phyloP scores from a whole-genome alignment of 2,888 invertebrate genomes.

The Clusia tigrina region DNA sequence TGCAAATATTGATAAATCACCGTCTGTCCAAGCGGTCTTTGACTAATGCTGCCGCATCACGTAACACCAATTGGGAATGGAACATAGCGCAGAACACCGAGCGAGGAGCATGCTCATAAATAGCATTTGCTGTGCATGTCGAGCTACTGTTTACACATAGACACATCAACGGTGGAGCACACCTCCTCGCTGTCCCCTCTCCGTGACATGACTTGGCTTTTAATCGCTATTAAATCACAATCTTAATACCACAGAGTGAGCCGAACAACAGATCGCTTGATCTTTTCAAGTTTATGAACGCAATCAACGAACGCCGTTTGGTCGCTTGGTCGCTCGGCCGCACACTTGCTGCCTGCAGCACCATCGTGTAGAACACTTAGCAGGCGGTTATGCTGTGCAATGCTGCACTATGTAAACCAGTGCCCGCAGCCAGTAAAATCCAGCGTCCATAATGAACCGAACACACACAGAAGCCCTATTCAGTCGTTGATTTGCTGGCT shows the following conservation, averaged over 20 bases:
- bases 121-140: slow-evolving; percentile 10
- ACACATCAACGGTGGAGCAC: not conserved
- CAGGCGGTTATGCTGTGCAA: too few relatives aligned
- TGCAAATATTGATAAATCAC: slow-evolving; percentile 15
- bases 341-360: not conserved
- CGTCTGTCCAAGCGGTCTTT: not conserved
- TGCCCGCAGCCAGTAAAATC: too few relatives aligned
- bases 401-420: too few relatives aligned
- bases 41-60: slow-evolving; percentile 14
- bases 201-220: too few relatives aligned
- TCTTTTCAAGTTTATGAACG: slow-evolving; percentile 15
- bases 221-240: slow-evolving; percentile 4
- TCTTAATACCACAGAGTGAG: not conserved
- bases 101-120: not conserved
- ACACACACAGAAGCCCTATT: too few relatives aligned
- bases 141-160: slow-evolving; percentile 16
- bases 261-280: slow-evolving; percentile 2
- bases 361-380: not conserved
- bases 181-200: not conserved
- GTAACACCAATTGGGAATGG: slow-evolving; percentile 6
- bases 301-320: not conserved
- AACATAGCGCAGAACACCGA: not conserved
- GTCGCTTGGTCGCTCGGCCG: not conserved
- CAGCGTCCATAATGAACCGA: too few relatives aligned
- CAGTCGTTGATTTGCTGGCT: not conserved